Evolutionary conservation across 2,113 vertebrate genomes (phyloP), one percentile per base, ranked within the genome.

Genomic region (Mus spicilegus): DNA sequence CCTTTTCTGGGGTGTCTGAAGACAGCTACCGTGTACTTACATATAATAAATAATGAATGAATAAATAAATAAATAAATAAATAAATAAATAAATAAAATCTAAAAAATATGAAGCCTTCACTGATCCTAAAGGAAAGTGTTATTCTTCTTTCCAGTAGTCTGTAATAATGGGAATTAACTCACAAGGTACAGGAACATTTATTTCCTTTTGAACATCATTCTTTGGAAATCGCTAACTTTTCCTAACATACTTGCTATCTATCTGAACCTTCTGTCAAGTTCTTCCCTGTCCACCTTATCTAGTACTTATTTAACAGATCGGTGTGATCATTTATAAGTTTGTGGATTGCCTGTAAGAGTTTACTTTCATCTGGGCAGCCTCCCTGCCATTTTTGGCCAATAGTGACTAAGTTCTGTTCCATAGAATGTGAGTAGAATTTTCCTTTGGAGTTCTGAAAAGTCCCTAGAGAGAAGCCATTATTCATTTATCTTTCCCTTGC

Each of bases 201-300:
- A 1, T 95, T 95, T 92, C 51, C 51, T 61, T 90, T 95, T 94
- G 54, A 97, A 90, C 46, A 69, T 88, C 30, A 49, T 96, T 33
- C 30, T 93, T 46, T 78, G 30, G 3, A 70, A 19, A 82, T 70
- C 14, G 72, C 26, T 93, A 61, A 49, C 75, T 95, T 97, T 97
- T 93, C 63, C 28, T 84, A 69, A 85, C 84, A 67, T 14, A 78
- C 10, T 87, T 93, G 36, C 28, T 76, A 95, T 39, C 28, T 76
- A 95, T 39, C 26, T 67, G 6, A 82, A 10, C 33, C 77, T 90
- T 76, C 49, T 87, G 36, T 46, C 42, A 73, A 10, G 5, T 89
- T 93, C 19, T 81, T 85, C 46, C 16, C 49, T 36, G 0, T 90
- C 28, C 30, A 56, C 14, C 33, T 87, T 91, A 61, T 72, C 73